phyloP scores from a whole-genome alignment of 2,888 invertebrate species.

The Melanophora roralis region DNA sequence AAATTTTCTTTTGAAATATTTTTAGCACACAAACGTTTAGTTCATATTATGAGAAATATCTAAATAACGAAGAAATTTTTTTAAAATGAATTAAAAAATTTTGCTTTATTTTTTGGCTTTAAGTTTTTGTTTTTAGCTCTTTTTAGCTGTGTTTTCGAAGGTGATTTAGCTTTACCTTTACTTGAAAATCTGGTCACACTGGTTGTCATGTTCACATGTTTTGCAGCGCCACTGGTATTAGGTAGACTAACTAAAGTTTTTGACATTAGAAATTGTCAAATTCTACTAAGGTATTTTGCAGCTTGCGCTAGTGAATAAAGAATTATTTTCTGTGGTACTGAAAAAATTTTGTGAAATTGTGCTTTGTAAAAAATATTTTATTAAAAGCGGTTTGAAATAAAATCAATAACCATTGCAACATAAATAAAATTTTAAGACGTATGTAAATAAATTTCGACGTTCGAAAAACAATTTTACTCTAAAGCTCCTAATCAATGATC shows the following conservation, averaged over 20 bases:
- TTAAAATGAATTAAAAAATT: too few relatives aligned
- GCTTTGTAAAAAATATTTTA: conserved; percentile 28
- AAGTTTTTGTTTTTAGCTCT: too few relatives aligned
- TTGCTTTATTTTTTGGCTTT: too few relatives aligned
- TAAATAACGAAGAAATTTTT: too few relatives aligned
- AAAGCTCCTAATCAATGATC: conserved; percentile 30
- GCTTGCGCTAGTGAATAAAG: conserved; percentile 50
- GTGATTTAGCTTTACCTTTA: too few relatives aligned
- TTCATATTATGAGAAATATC: too few relatives aligned
- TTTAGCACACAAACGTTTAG: too few relatives aligned
- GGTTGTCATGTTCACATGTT: too few relatives aligned
- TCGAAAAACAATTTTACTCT: not conserved
- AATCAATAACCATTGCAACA: conserved; percentile 44
- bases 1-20: too few relatives aligned
- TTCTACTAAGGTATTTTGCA: conserved; percentile 35
- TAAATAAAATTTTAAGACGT: conserved; percentile 31
- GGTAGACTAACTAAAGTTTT: not conserved
- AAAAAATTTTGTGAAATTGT: conserved; percentile 59
- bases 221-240: not conserved
- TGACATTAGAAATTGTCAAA: not conserved
- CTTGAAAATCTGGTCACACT: too few relatives aligned
- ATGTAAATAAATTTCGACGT: conserved; percentile 29
- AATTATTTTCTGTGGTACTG: conserved; percentile 49
- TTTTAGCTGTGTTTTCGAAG: too few relatives aligned
- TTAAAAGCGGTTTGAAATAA: conserved; percentile 39